phyloP scores from a whole-genome alignment of 2,113 vertebrate genomes.

The Loxodonta africana region DNA sequence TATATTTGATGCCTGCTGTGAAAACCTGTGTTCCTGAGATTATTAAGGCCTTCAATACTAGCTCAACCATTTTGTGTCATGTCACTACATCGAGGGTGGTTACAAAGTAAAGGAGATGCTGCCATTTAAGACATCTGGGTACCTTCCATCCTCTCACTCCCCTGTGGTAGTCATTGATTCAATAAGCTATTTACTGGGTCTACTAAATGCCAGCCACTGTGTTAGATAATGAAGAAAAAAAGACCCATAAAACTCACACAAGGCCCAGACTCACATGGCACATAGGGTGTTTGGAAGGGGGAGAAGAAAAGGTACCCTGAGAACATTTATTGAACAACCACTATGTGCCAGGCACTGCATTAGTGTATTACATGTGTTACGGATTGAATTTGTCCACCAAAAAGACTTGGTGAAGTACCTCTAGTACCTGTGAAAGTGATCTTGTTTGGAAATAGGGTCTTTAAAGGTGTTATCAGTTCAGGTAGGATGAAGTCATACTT shows the following conservation, averaged over 20 bases:
- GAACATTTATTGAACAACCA: neutral
- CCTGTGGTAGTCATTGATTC: neutral
- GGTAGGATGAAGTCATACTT: too few relatives aligned
- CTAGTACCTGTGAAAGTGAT: too few relatives aligned
- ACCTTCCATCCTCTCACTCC: neutral
- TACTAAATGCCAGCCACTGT: neutral
- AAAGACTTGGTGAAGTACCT: too few relatives aligned
- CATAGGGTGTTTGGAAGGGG: neutral
- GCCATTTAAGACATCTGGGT: neutral
- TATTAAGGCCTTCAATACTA: neutral
- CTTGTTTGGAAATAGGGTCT: too few relatives aligned
- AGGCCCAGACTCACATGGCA: neutral
- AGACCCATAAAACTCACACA: neutral
- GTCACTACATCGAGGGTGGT: neutral
- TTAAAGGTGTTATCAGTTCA: too few relatives aligned
- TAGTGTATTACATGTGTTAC: neutral
- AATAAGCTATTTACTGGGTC: neutral
- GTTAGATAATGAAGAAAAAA: neutral
- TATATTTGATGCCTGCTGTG: neutral
- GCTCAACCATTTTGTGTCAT: neutral
- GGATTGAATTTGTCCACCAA: too few relatives aligned
- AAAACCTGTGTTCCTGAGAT: constrained; percentile 1
- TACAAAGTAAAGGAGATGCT: too few relatives aligned
- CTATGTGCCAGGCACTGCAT: neutral
- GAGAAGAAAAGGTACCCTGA: neutral